Evolutionary conservation across 2,888 invertebrate genomes (phyloP), one percentile per base, ranked within the genome.

Genomic region (Hartigia nigra): DNA sequence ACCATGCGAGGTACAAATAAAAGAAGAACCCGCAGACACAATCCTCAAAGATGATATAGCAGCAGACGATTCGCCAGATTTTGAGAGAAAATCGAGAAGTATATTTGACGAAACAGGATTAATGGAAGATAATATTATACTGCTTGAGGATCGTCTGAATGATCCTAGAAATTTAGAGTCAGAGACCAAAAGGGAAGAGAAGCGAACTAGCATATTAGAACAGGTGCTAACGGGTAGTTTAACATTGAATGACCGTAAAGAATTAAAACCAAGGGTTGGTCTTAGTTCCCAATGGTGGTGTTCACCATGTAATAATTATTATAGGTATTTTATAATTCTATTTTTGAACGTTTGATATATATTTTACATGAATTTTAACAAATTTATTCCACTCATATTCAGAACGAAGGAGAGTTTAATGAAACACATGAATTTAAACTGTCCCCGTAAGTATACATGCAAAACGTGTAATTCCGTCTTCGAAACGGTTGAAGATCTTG

Each of bases 251-350:
- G 88, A 90, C 78, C 84, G 88, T n/a, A 88, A 88, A 76, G 87
- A 88, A 35, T 69, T 84, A 9, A 82, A 86, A 36, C 78, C 85
- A 5, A 85, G 83, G 78, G 69, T 79, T 31, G 86, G 84, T 69
- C 81, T 86, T 12, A 87, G 83, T 32, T 89, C 90, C 5, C 83
- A 89, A 74, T 90, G 88, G 89, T 88, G 88, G 88, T 90, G 90
- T n/a, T 83, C 89, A n/a, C 88, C 89, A 3, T 90, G 90, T 77
- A 90, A 90, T 82, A 87, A 81, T 86, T 90, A 90, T 79, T 90
- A 86, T 72, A 87, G 86, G 89, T 90, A 81, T 69, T 70, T 55
- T 76, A 55, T 74, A 35, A 39, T 14, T 23, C 31, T 75, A 12
- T 32, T 37, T 77, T 35, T 36, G 31, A 34, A 3, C 4, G 23